phyloP scores from a whole-genome alignment of 2,113 vertebrate genomes.

The Seriola aureovittata region DNA sequence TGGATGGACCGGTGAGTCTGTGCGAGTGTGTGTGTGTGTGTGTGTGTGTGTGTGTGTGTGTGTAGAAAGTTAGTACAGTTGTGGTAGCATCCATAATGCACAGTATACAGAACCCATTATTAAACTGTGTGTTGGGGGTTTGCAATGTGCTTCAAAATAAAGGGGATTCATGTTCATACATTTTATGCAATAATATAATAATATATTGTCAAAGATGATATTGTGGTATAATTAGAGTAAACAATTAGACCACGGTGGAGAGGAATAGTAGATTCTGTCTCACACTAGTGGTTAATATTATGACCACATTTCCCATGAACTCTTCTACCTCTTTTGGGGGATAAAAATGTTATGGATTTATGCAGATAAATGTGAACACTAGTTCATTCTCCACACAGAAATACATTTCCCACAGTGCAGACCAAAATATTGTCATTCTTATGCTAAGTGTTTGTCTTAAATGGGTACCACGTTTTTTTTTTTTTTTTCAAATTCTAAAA shows the following conservation, averaged over 20 bases:
- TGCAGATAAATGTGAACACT: not conserved
- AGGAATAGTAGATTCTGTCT: not conserved
- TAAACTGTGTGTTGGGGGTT: not conserved
- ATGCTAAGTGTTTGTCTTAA: too few relatives aligned
- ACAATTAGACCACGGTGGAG: not conserved
- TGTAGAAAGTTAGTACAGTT: not conserved
- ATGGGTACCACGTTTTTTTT: not conserved
- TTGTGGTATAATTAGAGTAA: not conserved
- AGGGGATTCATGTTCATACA: not conserved
- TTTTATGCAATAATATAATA: not conserved
- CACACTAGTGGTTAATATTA: not conserved
- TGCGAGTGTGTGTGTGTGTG: not conserved
- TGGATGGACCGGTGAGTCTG: slow-evolving; percentile 94
- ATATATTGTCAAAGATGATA: not conserved
- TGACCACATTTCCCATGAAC: not conserved
- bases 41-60: not conserved
- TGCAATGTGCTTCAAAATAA: not conserved
- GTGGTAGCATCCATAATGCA: not conserved
- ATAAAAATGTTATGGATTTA: not conserved
- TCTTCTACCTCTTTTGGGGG: not conserved
- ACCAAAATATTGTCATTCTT: not conserved
- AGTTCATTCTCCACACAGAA: not conserved
- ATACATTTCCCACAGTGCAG: not conserved
- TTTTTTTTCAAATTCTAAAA: too few relatives aligned
- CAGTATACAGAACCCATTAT: slow-evolving; percentile 1